Percentiles rank a stretch among this genome's conserved stretches.
phyloP scores from a whole-genome alignment of 2,113 vertebrate species.

The Syngnathus typhle region DNA sequence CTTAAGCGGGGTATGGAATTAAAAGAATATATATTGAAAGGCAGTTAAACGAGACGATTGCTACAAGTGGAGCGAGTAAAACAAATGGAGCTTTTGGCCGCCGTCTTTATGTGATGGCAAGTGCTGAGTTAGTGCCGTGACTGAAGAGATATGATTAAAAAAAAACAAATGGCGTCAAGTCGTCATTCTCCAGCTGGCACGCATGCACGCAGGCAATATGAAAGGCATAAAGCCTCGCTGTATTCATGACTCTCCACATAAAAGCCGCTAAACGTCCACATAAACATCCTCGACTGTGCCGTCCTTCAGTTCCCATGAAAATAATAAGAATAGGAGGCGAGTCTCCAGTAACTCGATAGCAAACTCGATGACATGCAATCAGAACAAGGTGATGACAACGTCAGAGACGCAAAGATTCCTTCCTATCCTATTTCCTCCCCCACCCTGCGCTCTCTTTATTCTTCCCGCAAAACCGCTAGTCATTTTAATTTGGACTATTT shows the following conservation, averaged over 20 bases:
- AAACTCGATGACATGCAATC: conserved; percentile 72
- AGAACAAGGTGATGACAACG: conserved; percentile 76
- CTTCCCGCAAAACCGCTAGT: neutral
- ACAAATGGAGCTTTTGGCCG: neutral
- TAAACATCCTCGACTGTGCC: conserved; percentile 58
- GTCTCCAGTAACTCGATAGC: conserved; percentile 68
- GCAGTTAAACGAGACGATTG: neutral
- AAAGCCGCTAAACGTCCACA: conserved; percentile 59
- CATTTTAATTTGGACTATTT: neutral
- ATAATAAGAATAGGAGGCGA: conserved; percentile 56
- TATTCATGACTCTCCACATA: conserved; percentile 63
- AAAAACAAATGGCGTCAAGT: neutral
- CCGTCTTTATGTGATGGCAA: conserved; percentile 13
- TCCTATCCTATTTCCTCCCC: conserved; percentile 33
- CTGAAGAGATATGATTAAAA: conserved; percentile 4
- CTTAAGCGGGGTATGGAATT: neutral
- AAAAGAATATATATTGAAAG: neutral
- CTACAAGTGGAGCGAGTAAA: neutral
- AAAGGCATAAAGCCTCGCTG: conserved; percentile 62
- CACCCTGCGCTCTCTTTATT: neutral
- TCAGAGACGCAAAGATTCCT: conserved; percentile 55
- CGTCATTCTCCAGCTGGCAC: conserved; percentile 44
- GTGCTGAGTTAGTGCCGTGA: conserved; percentile 23
- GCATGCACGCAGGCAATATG: conserved; percentile 55
- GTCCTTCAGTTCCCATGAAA: conserved; percentile 72